These are phyloP conservation scores for Lepidochitona cinerea DNA, from an alignment of 2,888 invertebrate genomes.

Conservation along the genomic window DNA sequence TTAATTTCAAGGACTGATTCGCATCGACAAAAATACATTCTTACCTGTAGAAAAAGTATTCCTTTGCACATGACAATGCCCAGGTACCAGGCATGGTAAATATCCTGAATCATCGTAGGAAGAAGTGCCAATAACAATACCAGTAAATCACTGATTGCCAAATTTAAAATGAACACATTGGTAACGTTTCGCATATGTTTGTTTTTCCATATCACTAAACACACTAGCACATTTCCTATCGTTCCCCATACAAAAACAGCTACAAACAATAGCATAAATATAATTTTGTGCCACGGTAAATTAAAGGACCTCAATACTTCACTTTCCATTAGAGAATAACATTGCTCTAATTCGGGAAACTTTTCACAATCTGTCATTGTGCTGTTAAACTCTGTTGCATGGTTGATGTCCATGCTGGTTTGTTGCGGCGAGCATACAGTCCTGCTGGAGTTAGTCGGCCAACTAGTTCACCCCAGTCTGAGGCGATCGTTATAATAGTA, in stretches of 20 bases:
- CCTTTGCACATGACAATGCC: conserved; percentile 86
- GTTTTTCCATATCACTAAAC: conserved; percentile 87
- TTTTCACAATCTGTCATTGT: too few relatives aligned
- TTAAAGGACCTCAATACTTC: too few relatives aligned
- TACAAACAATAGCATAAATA: conserved; percentile 81
- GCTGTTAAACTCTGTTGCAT: too few relatives aligned
- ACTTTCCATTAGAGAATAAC: too few relatives aligned
- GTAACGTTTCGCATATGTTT: conserved; percentile 87
- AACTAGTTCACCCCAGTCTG: too few relatives aligned
- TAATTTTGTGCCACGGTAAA: conserved; percentile 79
- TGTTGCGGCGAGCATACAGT: too few relatives aligned
- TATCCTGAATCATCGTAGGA: conserved; percentile 89
- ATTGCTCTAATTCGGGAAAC: too few relatives aligned
- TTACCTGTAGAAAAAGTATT: conserved; percentile 89
- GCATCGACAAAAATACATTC: neutral
- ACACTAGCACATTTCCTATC: conserved; percentile 87
- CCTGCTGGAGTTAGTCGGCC: too few relatives aligned
- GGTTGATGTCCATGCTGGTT: too few relatives aligned
- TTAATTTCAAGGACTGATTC: too few relatives aligned
- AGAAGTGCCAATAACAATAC: conserved; percentile 89
- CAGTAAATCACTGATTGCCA: conserved; percentile 85
- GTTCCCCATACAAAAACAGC: conserved; percentile 84
- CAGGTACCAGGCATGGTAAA: conserved; percentile 92
- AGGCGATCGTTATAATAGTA: too few relatives aligned
- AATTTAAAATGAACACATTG: conserved; percentile 90